phyloP scores from a whole-genome alignment of 2,797 vertebrate genomes.

The Etheostoma nigrum region DNA sequence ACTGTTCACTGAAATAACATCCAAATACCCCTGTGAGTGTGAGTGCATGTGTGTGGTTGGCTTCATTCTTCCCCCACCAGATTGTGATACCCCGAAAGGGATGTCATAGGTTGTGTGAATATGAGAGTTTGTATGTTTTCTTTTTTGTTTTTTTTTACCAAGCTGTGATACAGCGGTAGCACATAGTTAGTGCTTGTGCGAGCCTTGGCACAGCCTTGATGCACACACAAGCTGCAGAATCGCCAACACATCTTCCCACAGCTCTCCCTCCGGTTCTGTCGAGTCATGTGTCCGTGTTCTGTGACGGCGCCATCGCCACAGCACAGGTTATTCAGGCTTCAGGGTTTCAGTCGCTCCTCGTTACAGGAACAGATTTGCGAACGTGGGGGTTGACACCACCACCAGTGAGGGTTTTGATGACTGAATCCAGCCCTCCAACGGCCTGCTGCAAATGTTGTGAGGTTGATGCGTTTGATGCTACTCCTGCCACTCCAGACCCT shows the following conservation, averaged over 20 bases:
- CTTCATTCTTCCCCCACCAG: slow-evolving; percentile 18
- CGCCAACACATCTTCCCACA: background rate
- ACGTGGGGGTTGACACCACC: slow-evolving; percentile 31
- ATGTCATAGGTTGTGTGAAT: background rate
- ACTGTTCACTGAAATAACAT: slow-evolving; percentile 72
- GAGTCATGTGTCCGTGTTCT: slow-evolving; percentile 7
- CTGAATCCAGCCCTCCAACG: slow-evolving; percentile 32
- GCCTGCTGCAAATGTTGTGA: slow-evolving; percentile 51
- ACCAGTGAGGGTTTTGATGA: slow-evolving; percentile 47
- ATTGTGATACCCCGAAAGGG: slow-evolving; percentile 27
- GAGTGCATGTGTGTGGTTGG: background rate
- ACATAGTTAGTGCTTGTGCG: background rate
- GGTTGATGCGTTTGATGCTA: slow-evolving; percentile 48
- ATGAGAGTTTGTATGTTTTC: too few species aligned
- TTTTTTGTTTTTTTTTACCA: too few species aligned
- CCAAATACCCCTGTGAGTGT: slow-evolving; percentile 48
- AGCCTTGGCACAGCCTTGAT: slow-evolving; percentile 1
- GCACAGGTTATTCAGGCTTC: slow-evolving; percentile 20
- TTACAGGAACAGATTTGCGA: slow-evolving; percentile 38
- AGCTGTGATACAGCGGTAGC: background rate
- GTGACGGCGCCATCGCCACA: background rate
- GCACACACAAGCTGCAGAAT: slow-evolving; percentile 5
- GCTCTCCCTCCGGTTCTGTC: slow-evolving; percentile 8
- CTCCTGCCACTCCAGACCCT: slow-evolving; percentile 37
- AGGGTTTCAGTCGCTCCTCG: background rate